Evolutionary conservation across 2,888 invertebrate genomes (phyloP).

Genomic region (Diabrotica balteata): DNA sequence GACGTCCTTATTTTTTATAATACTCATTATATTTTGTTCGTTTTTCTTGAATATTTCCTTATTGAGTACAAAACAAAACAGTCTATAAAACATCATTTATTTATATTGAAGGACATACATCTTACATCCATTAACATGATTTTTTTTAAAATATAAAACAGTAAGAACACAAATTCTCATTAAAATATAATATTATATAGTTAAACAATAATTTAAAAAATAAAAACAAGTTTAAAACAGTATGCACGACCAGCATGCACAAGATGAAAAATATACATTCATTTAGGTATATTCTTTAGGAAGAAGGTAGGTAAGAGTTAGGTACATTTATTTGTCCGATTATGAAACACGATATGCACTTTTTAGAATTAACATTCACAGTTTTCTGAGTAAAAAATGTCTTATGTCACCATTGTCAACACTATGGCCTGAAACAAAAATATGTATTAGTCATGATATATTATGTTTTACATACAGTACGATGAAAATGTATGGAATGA

Average conservation of each 20-base stretch:
- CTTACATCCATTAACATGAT: conserved; percentile 26
- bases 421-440: conserved; percentile 53
- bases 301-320: conserved; percentile 26
- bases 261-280: conserved; percentile 44
- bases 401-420: conserved; percentile 56
- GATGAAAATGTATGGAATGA: too few species aligned
- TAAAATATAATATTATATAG: conserved; percentile 46
- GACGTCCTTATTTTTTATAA: too few species aligned
- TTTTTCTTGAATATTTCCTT: too few species aligned
- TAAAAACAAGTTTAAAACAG: conserved; percentile 39
- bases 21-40: too few species aligned
- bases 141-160: conserved; percentile 48
- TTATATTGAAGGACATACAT: conserved; percentile 30
- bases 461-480: too few species aligned
- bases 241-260: conserved; percentile 58
- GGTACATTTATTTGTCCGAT: conserved; percentile 26
- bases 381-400: conserved; percentile 53
- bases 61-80: not conserved
- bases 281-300: conserved; percentile 29
- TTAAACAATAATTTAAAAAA: conserved; percentile 52
- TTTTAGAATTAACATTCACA: conserved; percentile 45
- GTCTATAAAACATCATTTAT: conserved; percentile 35
- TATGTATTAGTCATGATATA: not conserved
- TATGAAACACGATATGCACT: conserved; percentile 45
- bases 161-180: conserved; percentile 47